Conservation (phyloP, 2,113 vertebrate species). For the Hippocampus comes region DNA sequence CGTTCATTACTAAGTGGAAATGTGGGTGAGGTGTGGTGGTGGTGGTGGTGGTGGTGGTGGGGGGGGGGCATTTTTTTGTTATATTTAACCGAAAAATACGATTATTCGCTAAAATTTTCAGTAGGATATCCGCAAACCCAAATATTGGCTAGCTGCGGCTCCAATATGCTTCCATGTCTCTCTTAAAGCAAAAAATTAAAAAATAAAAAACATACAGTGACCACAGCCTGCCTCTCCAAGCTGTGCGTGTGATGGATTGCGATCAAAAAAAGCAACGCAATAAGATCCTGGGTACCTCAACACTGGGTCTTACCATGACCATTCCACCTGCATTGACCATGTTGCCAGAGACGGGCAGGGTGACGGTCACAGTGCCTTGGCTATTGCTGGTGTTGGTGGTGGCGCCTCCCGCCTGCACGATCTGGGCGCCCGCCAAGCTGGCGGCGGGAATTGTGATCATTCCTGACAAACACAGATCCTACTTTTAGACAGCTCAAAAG, state of each 20-base stretch:
- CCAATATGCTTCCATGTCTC: too few species aligned
- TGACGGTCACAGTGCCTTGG: constrained; percentile 97
- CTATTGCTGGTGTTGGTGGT: constrained; percentile 95
- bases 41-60: too few species aligned
- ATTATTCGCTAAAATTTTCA: too few species aligned
- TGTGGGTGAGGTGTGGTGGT: too few species aligned
- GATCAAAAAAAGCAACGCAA: constrained; percentile 22
- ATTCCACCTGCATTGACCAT: constrained; percentile 97
- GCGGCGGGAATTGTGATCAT: constrained; percentile 99
- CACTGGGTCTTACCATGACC: constrained; percentile 89
- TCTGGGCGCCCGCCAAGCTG: constrained; percentile 93
- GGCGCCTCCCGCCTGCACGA: constrained; percentile 88
- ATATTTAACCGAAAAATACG: too few species aligned
- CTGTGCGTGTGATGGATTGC: constrained; percentile 19
- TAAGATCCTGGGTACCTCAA: constrained; percentile 63
- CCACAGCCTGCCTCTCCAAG: constrained; percentile 26
- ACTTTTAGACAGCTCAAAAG: constrained; percentile 5
- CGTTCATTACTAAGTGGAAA: too few species aligned
- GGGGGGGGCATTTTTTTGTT: neutral
- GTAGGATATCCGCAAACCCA: too few species aligned
- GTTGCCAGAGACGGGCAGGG: constrained; percentile 92
- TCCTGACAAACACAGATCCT: constrained; percentile 77
- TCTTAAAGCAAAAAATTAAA: too few species aligned
- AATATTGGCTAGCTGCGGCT: too few species aligned
- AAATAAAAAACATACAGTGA: neutral